phyloP scores from a whole-genome alignment of 2,888 invertebrate species.

The Coelinius sp. region DNA sequence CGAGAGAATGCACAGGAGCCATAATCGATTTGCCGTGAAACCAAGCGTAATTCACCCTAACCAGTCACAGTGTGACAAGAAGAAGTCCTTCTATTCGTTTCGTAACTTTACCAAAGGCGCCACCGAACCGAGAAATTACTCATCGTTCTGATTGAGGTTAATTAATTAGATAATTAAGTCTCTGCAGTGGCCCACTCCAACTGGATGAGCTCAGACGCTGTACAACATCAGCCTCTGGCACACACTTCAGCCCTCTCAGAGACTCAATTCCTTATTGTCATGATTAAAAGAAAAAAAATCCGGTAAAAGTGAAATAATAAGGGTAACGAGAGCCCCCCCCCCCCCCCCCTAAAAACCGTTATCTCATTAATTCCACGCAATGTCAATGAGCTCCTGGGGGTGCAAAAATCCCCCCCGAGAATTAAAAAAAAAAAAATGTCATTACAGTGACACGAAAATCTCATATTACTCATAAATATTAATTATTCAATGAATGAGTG shows the following conservation, averaged over 20 bases:
- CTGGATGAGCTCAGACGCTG: constrained; percentile 44
- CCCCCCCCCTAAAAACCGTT: constrained; percentile 29
- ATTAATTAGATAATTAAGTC: constrained; percentile 72
- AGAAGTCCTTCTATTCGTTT: constrained; percentile 55
- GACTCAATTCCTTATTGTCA: no score
- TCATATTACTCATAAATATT: neutral
- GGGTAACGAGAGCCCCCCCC: no score
- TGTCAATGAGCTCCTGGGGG: constrained; percentile 47
- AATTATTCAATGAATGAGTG: neutral
- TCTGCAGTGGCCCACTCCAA: constrained; percentile 51
- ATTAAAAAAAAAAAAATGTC: neutral
- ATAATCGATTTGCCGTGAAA: constrained; percentile 70
- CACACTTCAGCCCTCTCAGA: constrained; percentile 31
- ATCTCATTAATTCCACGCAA: constrained; percentile 56
- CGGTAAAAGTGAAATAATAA: no score
- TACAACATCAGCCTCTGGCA: constrained; percentile 38
- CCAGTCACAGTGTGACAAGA: constrained; percentile 68
- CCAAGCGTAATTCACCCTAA: constrained; percentile 68
- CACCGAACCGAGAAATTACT: constrained; percentile 71
- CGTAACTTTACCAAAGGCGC: constrained; percentile 63
- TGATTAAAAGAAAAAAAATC: no score
- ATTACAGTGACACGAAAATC: neutral
- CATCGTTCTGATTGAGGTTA: constrained; percentile 72
- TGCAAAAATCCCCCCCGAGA: neutral
- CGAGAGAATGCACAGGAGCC: constrained; percentile 35